Base-by-base conservation (phyloP, 2,797 vertebrate genomes). In the Pseudochirops corinnae region DNA sequence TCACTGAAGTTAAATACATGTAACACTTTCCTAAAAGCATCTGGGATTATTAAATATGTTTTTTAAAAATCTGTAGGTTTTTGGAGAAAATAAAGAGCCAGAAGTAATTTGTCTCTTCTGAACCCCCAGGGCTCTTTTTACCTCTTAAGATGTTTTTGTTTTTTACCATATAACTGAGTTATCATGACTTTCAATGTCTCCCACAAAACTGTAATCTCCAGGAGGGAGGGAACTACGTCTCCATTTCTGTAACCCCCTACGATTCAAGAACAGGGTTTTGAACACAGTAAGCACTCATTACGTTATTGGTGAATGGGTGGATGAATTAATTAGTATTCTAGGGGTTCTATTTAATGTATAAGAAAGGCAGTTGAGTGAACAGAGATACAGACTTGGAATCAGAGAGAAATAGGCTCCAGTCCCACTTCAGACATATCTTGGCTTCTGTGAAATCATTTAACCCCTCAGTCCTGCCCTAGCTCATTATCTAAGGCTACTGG, bases 21-120 rank as follows among this genome's bases (percentile, higher is more conserved):
- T 24, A 95, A 93, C 93, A 91, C 39, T 92, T 91, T 95, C 57
- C 53, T 94, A 92, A 94, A 95, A 74, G 56, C 53, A 92, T 28
- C 57, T 33, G 93, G 60, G 74, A 91, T 87, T 58, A 94, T 93
- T 57, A 91, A 90, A 39, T 82, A 3, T 82, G 16, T 82, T 82
- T 46, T n/a, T 60, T 67, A 87, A 33, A 90, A 95, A 95, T 90
- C 16, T 18, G 67, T 50, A 58, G 94, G 57, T 28, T 50, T 82
- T 55, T 74, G 93, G 90, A 5, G 39, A 92, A 60, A 93, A 56
- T 87, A 39, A 52, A 82, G 55, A 92, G 46, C 52, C 58, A 31
- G 31, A 52, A 87, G 29, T 7, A 74, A 74, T 39, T 74, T 74
- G n/a, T 74, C 33, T 39, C n/a, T 74, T 74, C 67, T 74, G 67